A percentile compares a stretch with the other conserved stretches of the same genome.
Conservation (phyloP, 2,113 vertebrate species). For the Perognathus longimembris region DNA sequence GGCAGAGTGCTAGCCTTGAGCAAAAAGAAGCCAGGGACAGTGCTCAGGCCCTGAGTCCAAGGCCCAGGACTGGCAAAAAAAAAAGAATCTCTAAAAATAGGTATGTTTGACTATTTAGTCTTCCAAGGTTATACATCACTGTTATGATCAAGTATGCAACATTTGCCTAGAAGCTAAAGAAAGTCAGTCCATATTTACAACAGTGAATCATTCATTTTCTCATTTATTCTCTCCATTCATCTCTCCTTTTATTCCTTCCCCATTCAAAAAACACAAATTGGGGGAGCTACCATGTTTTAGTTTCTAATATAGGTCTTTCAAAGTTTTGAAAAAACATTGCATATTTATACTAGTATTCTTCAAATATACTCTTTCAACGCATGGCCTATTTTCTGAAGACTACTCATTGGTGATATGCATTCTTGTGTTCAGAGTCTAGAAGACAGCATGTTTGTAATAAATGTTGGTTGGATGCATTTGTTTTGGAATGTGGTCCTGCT, state of each 20-base stretch:
- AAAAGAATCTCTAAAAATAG: slow-evolving; percentile 10
- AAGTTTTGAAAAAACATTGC: neutral
- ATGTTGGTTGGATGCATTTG: neutral
- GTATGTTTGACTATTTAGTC: neutral
- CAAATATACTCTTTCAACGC: slow-evolving; percentile 21
- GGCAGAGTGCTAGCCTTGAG: no score
- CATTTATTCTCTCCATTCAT: neutral
- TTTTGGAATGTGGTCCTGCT: neutral
- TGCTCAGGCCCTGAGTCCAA: no score
- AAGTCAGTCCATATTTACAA: neutral
- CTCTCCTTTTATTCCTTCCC: no score
- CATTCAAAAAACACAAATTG: neutral
- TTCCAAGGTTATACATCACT: neutral
- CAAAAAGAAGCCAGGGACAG: no score
- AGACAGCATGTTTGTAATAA: neutral
- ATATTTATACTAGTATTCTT: neutral
- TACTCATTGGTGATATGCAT: neutral
- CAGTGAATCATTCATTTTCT: neutral
- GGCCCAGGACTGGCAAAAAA: no score
- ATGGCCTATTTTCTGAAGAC: neutral
- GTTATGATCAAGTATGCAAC: neutral
- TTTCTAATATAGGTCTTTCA: neutral
- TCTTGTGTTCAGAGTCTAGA: neutral
- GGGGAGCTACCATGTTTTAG: neutral
- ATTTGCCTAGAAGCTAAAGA: slow-evolving; percentile 23